A percentile compares a stretch with the other conserved stretches of the same genome.
Conservation (phyloP, 2,888 invertebrate genomes). For the Quadroppia sp. region DNA sequence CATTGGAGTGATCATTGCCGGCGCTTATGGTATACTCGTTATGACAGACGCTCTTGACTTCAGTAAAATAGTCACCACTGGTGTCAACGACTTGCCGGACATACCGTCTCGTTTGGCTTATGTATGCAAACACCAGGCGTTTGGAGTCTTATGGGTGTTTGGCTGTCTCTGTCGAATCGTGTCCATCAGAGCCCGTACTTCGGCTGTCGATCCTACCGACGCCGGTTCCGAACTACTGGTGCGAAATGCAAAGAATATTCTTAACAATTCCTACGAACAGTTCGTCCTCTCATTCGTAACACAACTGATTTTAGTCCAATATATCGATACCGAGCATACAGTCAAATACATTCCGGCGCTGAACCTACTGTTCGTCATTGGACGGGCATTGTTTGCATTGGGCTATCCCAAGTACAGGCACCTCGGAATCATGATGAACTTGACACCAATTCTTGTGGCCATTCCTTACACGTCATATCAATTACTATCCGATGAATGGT, state of each 20-base stretch:
- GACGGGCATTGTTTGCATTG: neutral
- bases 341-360: neutral
- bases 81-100: neutral
- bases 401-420: neutral
- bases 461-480: too few species aligned
- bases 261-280: neutral
- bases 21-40: too few species aligned
- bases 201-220: neutral
- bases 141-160: neutral
- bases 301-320: neutral
- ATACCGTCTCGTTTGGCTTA: neutral
- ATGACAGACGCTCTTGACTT: too few species aligned
- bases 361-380: conserved; percentile 4
- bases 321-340: neutral
- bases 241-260: neutral
- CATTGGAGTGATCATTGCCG: too few species aligned
- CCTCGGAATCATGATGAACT: too few species aligned
- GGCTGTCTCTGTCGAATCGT: neutral
- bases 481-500: too few species aligned
- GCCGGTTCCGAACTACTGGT: neutral
- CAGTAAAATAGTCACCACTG: too few species aligned
- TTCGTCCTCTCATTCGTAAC: neutral
- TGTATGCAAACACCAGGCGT: neutral
- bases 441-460: too few species aligned
- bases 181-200: neutral